A percentile compares a stretch with the other conserved stretches of the same genome.
Evolutionary conservation across 64 coral and sea anemone genomes (phyloP).

Genomic region (Cladopsammia gracilis): DNA sequence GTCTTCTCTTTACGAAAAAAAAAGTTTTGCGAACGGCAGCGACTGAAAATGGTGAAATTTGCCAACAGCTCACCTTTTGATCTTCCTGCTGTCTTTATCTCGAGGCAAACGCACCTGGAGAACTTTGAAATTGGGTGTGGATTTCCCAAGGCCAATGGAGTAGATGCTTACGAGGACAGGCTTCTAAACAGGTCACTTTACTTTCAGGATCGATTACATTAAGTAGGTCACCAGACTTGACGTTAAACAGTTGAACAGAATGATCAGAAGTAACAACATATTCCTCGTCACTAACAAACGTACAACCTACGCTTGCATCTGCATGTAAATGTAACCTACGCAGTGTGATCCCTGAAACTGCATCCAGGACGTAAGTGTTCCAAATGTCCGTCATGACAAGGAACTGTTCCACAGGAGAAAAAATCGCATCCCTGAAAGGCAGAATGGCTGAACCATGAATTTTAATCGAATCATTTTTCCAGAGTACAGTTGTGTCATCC

Average conservation of each 20-base stretch:
- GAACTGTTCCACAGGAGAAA: slow-evolving; percentile 3
- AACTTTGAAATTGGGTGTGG: background rate
- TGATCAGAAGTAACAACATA: background rate
- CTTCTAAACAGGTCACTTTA: background rate
- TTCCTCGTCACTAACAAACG: slow-evolving; percentile 3
- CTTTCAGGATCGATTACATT: background rate
- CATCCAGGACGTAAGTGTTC: background rate
- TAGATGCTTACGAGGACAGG: background rate
- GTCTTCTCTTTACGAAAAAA: too few relatives aligned
- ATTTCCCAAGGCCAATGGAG: background rate
- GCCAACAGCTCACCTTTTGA: background rate
- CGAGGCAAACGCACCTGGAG: background rate
- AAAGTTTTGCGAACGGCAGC: too few relatives aligned
- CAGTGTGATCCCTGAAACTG: background rate
- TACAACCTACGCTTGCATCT: too few relatives aligned
- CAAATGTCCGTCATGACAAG: background rate
- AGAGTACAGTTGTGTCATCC: background rate
- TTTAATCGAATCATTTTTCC: background rate
- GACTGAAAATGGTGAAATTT: too few relatives aligned
- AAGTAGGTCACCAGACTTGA: slow-evolving; percentile 6
- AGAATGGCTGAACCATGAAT: too few relatives aligned
- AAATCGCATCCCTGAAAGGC: background rate
- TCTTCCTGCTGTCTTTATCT: background rate
- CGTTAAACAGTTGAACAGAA: slow-evolving; percentile 7
- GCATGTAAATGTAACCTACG: background rate